A percentile compares a stretch with the other conserved stretches of the same genome.
These are phyloP conservation scores for Ferrisia virgata DNA, from an alignment of 2,888 invertebrate genomes.

Conservation along the genomic window DNA sequence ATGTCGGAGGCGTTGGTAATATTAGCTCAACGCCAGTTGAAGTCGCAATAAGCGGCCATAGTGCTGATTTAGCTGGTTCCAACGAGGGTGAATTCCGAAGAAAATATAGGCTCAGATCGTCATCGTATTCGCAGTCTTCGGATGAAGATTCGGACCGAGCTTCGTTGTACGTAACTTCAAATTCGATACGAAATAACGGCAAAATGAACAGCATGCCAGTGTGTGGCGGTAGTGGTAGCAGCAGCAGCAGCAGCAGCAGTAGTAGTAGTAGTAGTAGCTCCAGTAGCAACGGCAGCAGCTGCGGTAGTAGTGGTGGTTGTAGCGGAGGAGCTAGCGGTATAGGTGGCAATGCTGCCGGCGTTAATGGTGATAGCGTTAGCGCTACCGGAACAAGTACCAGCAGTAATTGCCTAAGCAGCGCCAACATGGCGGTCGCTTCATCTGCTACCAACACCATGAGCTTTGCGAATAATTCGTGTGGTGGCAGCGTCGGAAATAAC, in stretches of 20 bases:
- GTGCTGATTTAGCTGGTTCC: no score
- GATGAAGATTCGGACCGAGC: slow-evolving; percentile 1
- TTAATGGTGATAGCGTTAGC: not conserved
- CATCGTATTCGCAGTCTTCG: slow-evolving; percentile 36
- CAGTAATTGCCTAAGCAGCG: no score
- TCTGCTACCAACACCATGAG: not conserved
- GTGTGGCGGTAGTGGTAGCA: not conserved
- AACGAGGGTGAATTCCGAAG: not conserved
- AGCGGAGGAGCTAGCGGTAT: not conserved
- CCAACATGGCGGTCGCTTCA: not conserved
- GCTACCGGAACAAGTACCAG: no score
- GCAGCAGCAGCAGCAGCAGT: not conserved
- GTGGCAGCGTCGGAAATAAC: not conserved
- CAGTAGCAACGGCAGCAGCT: not conserved
- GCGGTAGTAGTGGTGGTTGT: not conserved
- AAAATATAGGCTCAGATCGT: not conserved
- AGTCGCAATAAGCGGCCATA: not conserved
- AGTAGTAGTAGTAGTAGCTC: not conserved
- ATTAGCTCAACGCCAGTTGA: not conserved
- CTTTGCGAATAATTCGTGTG: not conserved
- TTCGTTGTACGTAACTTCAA: not conserved
- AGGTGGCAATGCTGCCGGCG: not conserved
- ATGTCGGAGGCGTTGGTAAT: not conserved
- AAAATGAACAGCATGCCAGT: no score
- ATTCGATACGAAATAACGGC: not conserved